These are phyloP conservation scores for Argyra leucocephala DNA, from an alignment of 2,888 invertebrate species.

Conservation along the genomic window DNA sequence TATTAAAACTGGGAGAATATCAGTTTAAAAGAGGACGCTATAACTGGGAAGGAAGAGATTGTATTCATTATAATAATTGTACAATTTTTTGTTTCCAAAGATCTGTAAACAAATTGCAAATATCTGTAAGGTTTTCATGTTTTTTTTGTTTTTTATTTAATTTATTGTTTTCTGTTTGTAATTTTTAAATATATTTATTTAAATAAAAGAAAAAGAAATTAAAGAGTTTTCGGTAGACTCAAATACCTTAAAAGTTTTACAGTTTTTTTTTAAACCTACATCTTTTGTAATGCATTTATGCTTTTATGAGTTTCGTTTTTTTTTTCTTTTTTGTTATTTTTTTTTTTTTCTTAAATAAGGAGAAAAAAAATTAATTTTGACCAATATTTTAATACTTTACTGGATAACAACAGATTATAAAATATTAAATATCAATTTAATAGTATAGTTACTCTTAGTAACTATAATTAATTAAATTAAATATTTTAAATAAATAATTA, in stretches of 20 bases:
- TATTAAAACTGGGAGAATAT: no score
- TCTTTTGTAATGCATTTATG: background rate
- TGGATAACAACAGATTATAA: no score
- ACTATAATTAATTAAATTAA: no score
- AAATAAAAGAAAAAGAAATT: no score
- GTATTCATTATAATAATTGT: conserved; percentile 3
- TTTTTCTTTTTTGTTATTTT: background rate
- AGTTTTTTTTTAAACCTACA: background rate
- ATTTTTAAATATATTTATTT: background rate
- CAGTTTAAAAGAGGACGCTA: no score
- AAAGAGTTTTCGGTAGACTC: background rate
- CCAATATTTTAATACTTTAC: no score
- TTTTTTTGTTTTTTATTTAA: background rate
- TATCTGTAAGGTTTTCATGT: background rate
- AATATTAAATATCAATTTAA: no score
- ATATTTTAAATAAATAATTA: no score
- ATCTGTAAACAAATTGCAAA: background rate
- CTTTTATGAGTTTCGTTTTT: background rate
- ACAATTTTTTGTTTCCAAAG: background rate
- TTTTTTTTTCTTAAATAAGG: background rate
- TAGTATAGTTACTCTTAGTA: no score
- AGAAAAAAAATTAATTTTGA: background rate
- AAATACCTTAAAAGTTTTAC: background rate
- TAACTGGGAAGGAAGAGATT: no score
- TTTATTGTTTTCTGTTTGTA: background rate